Conservation (phyloP, 2,797 vertebrate genomes). For the Tolypeutes matacus region DNA sequence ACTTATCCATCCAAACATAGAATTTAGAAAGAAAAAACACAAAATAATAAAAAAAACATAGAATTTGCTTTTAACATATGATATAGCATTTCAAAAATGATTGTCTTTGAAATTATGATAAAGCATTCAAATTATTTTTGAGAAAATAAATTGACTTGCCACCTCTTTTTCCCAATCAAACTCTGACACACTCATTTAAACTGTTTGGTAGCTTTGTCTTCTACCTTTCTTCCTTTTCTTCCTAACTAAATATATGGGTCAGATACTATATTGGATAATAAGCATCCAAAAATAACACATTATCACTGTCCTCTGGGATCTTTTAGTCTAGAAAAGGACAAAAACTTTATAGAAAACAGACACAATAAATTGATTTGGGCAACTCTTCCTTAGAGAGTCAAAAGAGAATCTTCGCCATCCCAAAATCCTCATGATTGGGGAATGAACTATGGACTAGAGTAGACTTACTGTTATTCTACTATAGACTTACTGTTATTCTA, state of each 20-base stretch:
- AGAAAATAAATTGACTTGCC: background rate
- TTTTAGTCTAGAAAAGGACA: background rate
- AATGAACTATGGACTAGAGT: no score
- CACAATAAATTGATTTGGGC: background rate
- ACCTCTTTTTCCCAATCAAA: background rate
- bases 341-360: background rate
- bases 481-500: no score
- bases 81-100: background rate
- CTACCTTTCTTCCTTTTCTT: background rate
- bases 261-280: background rate
- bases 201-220: background rate
- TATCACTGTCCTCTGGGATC: background rate
- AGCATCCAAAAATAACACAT: background rate
- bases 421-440: no score
- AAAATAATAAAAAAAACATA: background rate
- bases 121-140: background rate
- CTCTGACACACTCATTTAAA: background rate
- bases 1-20: background rate
- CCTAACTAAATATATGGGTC: background rate
- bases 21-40: no score
- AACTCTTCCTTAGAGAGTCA: background rate
- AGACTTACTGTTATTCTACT: no score
- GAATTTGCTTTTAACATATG: conserved; percentile 13
- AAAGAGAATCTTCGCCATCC: background rate
- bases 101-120: background rate